Conservation (phyloP, 2,888 invertebrate species). For the Agrochola litura region DNA sequence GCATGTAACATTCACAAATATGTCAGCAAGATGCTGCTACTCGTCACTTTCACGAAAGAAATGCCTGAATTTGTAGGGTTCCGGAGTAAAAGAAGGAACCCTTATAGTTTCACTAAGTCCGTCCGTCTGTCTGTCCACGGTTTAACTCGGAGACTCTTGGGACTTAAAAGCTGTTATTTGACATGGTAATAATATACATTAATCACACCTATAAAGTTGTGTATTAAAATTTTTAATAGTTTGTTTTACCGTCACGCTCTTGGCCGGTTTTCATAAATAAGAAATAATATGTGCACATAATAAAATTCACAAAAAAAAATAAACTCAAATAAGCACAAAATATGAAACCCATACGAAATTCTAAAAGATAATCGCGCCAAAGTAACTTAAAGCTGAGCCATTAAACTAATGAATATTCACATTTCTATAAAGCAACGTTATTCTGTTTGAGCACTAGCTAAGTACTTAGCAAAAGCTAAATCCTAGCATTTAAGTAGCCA, state of each 20-base stretch:
- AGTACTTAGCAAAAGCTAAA: slow-evolving; percentile 58
- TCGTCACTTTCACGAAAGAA: background rate
- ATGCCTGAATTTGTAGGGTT: background rate
- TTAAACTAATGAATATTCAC: slow-evolving; percentile 58
- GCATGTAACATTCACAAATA: background rate
- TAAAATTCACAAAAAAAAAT: no score
- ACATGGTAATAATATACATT: background rate
- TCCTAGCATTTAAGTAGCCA: slow-evolving; percentile 49
- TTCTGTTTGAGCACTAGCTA: slow-evolving; percentile 46
- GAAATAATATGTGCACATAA: no score
- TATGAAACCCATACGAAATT: background rate
- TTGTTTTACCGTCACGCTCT: no score
- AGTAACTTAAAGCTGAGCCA: slow-evolving; percentile 23
- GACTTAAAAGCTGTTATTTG: background rate
- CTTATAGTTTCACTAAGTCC: background rate
- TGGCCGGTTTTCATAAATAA: no score
- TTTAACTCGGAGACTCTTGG: background rate
- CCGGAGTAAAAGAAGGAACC: background rate
- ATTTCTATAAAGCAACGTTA: slow-evolving; percentile 49
- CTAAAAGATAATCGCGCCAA: slow-evolving; percentile 32
- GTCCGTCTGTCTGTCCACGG: background rate
- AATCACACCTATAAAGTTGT: no score
- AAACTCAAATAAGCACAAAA: background rate
- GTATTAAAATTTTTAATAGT: no score
- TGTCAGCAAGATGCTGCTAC: background rate